These are phyloP conservation scores for Aradophagus sp. DNA, from an alignment of 1,140 invertebrate species.

Conservation along the genomic window DNA sequence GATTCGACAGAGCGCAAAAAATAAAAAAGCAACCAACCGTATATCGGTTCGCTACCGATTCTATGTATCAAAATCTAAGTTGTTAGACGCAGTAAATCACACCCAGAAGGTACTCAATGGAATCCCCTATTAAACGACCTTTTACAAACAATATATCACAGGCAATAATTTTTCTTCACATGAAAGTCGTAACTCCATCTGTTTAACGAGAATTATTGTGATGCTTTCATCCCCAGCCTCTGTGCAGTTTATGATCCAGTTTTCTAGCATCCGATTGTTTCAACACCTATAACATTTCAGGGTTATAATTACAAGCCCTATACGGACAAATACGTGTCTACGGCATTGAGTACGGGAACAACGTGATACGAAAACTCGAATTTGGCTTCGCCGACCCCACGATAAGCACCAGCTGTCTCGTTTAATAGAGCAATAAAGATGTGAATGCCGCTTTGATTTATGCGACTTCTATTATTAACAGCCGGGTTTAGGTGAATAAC, in stretches of 20 bases:
- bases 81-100: constrained; percentile 46
- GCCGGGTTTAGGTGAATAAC: constrained; percentile 60
- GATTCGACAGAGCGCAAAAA: no score
- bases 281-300: no score
- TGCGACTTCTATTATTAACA: constrained; percentile 72
- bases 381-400: constrained; percentile 30
- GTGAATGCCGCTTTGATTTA: constrained; percentile 73
- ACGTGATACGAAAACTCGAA: constrained; percentile 24
- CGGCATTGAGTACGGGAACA: no score
- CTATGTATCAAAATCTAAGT: constrained; percentile 50
- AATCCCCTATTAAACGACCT: constrained; percentile 42
- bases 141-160: constrained; percentile 37
- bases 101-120: constrained; percentile 24
- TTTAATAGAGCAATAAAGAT: constrained; percentile 75
- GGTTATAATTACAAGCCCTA: constrained; percentile 19
- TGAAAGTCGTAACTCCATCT: constrained; percentile 21
- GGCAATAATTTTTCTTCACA: constrained; percentile 33
- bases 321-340: no score
- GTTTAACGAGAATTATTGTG: constrained; percentile 5
- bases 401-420: constrained; percentile 69
- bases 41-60: constrained; percentile 35
- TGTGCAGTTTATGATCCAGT: no score
- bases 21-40: constrained; percentile 10
- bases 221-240: no score
- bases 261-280: no score